Conservation (phyloP, 2,797 vertebrate species). For the Calcarius lapponicus region DNA sequence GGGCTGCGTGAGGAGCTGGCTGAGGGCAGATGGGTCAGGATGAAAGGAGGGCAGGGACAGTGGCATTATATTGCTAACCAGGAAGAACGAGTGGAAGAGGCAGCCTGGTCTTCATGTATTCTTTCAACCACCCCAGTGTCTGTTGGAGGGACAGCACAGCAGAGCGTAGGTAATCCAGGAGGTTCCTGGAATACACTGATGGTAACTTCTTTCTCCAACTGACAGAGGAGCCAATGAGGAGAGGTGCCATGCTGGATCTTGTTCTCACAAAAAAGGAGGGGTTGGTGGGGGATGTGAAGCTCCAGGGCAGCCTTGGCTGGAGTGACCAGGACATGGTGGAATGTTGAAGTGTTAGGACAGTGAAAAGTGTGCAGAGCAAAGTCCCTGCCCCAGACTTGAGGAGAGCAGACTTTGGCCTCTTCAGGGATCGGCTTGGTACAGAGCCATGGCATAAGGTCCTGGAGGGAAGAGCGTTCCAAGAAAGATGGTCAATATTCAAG, state of each 20-base stretch:
- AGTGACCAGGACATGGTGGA: background rate
- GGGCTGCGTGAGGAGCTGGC: background rate
- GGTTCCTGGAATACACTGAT: background rate
- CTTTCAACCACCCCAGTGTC: background rate
- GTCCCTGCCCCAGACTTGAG: background rate
- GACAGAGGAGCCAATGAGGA: background rate
- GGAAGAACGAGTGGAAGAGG: background rate
- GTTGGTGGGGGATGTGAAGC: background rate
- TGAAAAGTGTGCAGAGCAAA: background rate
- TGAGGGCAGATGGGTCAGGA: background rate
- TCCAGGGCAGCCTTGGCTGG: background rate
- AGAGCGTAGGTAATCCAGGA: no score
- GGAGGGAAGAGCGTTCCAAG: background rate
- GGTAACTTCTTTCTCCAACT: background rate
- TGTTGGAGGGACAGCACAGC: background rate
- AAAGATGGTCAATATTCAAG: rapidly evolving
- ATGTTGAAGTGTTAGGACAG: no score
- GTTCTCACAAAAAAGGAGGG: background rate
- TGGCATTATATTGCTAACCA: background rate
- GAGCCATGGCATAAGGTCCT: background rate
- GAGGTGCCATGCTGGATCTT: background rate
- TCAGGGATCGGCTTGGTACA: background rate
- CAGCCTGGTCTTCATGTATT: background rate
- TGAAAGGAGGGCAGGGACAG: background rate
- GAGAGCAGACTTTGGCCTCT: background rate